phyloP scores from a whole-genome alignment of 2,113 vertebrate species.

The Sterna hirundo region DNA sequence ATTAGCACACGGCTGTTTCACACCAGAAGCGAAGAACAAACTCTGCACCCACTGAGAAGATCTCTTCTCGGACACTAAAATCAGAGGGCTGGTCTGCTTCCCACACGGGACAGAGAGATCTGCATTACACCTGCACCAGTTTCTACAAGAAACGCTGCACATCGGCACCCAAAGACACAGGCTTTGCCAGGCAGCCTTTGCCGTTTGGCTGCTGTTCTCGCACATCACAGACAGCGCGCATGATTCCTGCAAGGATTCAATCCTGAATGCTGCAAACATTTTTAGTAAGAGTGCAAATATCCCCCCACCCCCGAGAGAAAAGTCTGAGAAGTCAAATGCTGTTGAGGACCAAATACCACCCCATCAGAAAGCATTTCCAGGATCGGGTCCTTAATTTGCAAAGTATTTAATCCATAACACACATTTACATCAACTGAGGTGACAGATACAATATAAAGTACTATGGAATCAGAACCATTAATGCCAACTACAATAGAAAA shows the following conservation, averaged over 20 bases:
- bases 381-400: not conserved
- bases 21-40: not conserved
- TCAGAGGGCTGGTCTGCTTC: not conserved
- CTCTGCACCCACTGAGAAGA: not conserved
- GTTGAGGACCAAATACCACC: not conserved
- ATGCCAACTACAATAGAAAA: not conserved
- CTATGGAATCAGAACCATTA: not conserved
- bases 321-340: not conserved
- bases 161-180: rapidly evolving
- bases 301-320: not conserved
- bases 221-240: not conserved
- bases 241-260: not conserved
- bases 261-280: not conserved
- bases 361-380: not conserved
- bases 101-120: rapidly evolving
- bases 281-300: not conserved
- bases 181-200: not conserved
- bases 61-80: not conserved
- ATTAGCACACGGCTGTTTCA: rapidly evolving
- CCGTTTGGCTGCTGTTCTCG: not conserved
- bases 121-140: rapidly evolving
- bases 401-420: not conserved
- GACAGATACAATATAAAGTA: not conserved
- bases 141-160: not conserved
- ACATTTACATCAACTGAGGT: not conserved